These are phyloP conservation scores for Anneissia japonica DNA, from an alignment of 35 echinoderm and acorn worm genomes.

Conservation along the genomic window DNA sequence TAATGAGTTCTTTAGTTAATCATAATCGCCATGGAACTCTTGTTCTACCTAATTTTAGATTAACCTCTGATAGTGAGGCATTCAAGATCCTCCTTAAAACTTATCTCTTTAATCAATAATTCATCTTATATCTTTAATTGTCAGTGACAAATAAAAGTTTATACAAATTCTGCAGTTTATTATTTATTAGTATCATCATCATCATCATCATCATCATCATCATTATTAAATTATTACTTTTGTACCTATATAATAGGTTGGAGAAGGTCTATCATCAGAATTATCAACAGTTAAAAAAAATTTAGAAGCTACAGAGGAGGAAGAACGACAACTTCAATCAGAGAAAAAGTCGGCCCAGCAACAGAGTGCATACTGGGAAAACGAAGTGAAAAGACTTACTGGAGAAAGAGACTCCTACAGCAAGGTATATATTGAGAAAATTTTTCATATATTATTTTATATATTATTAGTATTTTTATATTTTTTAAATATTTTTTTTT, in stretches of 20 bases:
- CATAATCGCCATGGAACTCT: too few species aligned
- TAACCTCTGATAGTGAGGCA: neutral
- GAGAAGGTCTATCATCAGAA: constrained; percentile 82
- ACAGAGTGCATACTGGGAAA: constrained; percentile 78
- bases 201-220: too few species aligned
- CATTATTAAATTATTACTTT: too few species aligned
- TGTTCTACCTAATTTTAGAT: too few species aligned
- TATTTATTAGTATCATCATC: too few species aligned
- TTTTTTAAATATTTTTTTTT: neutral
- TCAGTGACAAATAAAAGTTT: neutral
- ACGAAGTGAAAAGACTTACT: constrained; percentile 78
- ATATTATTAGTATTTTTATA: neutral
- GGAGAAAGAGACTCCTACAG: constrained; percentile 66
- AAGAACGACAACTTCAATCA: constrained; percentile 48
- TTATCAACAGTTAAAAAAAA: constrained; percentile 48
- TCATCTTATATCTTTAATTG: neutral
- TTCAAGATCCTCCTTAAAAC: neutral
- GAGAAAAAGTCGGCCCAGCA: constrained; percentile 78
- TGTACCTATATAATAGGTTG: constrained; percentile 45
- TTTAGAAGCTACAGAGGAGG: constrained; percentile 66
- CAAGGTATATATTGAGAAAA: constrained; percentile 38
- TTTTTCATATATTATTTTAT: neutral
- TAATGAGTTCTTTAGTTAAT: too few species aligned
- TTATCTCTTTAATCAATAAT: neutral
- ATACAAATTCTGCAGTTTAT: neutral